Percentiles rank a stretch among this genome's conserved stretches.
Conservation (phyloP, 2,797 vertebrate species). For the Semotilus atromaculatus region DNA sequence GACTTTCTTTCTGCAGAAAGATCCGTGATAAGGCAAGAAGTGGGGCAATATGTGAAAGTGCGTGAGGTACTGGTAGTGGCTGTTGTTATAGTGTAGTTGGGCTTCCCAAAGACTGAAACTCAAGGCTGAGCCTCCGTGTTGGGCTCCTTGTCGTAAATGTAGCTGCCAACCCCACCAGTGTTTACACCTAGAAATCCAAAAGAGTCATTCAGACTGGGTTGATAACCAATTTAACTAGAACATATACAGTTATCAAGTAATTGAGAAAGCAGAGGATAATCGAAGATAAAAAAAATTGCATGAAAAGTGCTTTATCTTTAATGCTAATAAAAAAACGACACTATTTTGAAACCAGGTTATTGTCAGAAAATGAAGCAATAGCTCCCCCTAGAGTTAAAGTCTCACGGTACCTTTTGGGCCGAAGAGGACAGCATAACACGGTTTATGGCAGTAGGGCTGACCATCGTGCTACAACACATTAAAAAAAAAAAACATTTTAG, state of each 20-base stretch:
- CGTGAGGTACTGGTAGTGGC: slow-evolving; percentile 27
- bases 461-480: slow-evolving; percentile 84
- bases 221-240: neutral
- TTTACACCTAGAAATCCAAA: slow-evolving; percentile 87
- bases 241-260: neutral
- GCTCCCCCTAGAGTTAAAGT: slow-evolving; percentile 76
- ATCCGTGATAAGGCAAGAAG: slow-evolving; percentile 7
- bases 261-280: neutral
- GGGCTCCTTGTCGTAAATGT: slow-evolving; percentile 95
- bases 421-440: slow-evolving; percentile 90
- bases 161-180: slow-evolving; percentile 96
- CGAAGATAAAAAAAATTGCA: no score
- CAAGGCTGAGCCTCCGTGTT: slow-evolving; percentile 88
- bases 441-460: slow-evolving; percentile 96
- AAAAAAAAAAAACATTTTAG: slow-evolving; percentile 7
- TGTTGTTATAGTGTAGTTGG: slow-evolving; percentile 53
- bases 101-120: slow-evolving; percentile 61
- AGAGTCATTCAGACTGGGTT: neutral
- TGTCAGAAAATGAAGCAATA: slow-evolving; percentile 56
- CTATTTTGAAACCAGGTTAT: slow-evolving; percentile 51
- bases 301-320: neutral
- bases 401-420: slow-evolving; percentile 91
- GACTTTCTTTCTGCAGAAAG: no score
- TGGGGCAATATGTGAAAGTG: slow-evolving; percentile 15
- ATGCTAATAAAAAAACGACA: neutral